Evolutionary conservation across 1,140 invertebrate species (phyloP).

Genomic region (Euschistus heros): DNA sequence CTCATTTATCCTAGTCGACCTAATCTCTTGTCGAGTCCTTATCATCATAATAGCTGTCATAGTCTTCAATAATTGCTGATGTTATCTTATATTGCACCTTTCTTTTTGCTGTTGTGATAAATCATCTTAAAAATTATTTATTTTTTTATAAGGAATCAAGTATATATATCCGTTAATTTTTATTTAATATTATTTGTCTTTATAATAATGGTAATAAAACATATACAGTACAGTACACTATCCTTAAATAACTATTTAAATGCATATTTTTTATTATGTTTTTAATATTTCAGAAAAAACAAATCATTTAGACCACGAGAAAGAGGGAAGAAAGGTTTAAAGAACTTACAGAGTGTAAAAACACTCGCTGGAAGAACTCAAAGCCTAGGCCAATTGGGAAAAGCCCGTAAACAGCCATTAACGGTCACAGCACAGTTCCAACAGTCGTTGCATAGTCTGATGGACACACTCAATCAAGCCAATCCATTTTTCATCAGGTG

Average conservation of each 20-base stretch:
- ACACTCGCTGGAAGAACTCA: slow-evolving; percentile 65
- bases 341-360: slow-evolving; percentile 83
- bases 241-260: neutral
- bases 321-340: slow-evolving; percentile 65
- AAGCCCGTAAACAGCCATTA: slow-evolving; percentile 71
- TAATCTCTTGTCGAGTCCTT: no score
- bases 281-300: slow-evolving; percentile 61
- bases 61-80: no score
- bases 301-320: slow-evolving; percentile 76
- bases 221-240: neutral
- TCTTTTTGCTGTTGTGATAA: no score
- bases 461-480: slow-evolving; percentile 88
- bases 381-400: slow-evolving; percentile 43
- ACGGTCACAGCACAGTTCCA: slow-evolving; percentile 92
- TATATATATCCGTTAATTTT: no score
- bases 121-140: no score
- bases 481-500: slow-evolving; percentile 96
- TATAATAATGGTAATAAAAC: no score
- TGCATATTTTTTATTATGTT: slow-evolving; percentile 5
- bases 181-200: no score
- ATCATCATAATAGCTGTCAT: no score
- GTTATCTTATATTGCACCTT: no score
- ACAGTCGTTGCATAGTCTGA: slow-evolving; percentile 76
- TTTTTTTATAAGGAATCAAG: no score
- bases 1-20: no score